These are phyloP conservation scores for Hippocampus barbouri DNA, from an alignment of 2,113 vertebrate genomes.

Conservation along the genomic window DNA sequence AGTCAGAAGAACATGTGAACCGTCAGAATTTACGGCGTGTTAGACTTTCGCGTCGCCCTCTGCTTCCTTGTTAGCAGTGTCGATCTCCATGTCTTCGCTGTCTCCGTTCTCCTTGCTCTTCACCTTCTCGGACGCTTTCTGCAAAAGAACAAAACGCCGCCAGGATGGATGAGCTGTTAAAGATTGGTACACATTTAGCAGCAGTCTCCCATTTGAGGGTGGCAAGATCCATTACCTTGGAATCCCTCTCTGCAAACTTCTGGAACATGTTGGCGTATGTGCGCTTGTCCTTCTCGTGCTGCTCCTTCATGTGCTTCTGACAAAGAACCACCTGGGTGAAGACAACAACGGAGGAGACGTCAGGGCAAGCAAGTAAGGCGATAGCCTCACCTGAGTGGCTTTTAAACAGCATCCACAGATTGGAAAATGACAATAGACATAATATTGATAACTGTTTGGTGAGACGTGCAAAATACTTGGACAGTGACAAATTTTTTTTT, in stretches of 20 bases:
- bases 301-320: slow-evolving; percentile 87
- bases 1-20: slow-evolving; percentile 33
- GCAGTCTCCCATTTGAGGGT: slow-evolving; percentile 21
- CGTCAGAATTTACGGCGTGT: background rate
- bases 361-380: background rate
- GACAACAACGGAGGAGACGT: background rate
- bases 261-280: slow-evolving; percentile 98
- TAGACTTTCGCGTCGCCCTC: slow-evolving; percentile 52
- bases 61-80: slow-evolving; percentile 56
- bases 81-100: slow-evolving; percentile 59
- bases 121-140: slow-evolving; percentile 62
- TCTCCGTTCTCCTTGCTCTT: slow-evolving; percentile 43
- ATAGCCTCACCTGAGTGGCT: too few relatives aligned
- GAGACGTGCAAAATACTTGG: background rate
- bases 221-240: slow-evolving; percentile 74
- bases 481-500: background rate
- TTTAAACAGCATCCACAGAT: too few relatives aligned
- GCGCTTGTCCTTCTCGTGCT: slow-evolving; percentile 91
- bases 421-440: background rate
- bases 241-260: slow-evolving; percentile 86
- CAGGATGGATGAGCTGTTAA: background rate
- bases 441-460: background rate
- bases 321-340: slow-evolving; percentile 67
- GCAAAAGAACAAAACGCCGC: background rate
- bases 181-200: background rate